A percentile compares a stretch with the other conserved stretches of the same genome.
These are phyloP conservation scores for Chloropsis hardwickii DNA, from an alignment of 2,113 vertebrate species.

Conservation along the genomic window DNA sequence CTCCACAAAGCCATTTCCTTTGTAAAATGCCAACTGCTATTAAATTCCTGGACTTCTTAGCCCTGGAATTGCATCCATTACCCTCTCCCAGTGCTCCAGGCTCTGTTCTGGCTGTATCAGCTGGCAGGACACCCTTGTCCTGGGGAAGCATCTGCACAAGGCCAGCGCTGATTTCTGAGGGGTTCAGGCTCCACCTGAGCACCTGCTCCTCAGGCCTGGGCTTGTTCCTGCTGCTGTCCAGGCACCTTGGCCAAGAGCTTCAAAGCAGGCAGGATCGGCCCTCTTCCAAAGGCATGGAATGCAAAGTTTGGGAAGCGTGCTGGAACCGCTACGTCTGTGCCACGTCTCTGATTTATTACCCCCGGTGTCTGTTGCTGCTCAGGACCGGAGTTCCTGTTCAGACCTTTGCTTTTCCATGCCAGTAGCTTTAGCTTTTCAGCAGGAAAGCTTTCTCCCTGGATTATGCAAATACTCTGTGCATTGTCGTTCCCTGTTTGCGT, in stretches of 20 bases:
- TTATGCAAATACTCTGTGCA: constrained; percentile 9
- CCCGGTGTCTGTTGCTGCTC: neutral
- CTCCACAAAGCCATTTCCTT: constrained; percentile 11
- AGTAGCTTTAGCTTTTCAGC: constrained; percentile 3
- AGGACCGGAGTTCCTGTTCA: neutral
- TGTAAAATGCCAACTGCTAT: constrained; percentile 25
- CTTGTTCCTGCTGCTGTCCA: neutral
- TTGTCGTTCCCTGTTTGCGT: constrained; percentile 1
- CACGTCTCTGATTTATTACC: constrained; percentile 2
- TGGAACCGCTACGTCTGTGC: neutral
- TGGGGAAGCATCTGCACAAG: neutral
- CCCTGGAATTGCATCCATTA: neutral
- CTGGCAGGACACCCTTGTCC: constrained; percentile 22
- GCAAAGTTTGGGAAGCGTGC: neutral
- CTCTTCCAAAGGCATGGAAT: neutral
- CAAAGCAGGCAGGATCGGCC: neutral
- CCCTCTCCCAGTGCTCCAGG: neutral
- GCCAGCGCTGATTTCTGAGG: neutral
- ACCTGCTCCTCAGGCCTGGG: constrained; percentile 24
- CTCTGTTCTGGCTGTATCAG: constrained; percentile 37
- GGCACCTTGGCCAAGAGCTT: neutral
- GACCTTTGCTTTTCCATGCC: neutral
- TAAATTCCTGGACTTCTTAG: constrained; percentile 20
- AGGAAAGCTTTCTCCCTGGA: constrained; percentile 6
- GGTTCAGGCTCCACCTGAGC: neutral